Percentiles rank a stretch among this genome's conserved stretches.
phyloP scores from a whole-genome alignment of 1,140 invertebrate species.

The Delia radicum region DNA sequence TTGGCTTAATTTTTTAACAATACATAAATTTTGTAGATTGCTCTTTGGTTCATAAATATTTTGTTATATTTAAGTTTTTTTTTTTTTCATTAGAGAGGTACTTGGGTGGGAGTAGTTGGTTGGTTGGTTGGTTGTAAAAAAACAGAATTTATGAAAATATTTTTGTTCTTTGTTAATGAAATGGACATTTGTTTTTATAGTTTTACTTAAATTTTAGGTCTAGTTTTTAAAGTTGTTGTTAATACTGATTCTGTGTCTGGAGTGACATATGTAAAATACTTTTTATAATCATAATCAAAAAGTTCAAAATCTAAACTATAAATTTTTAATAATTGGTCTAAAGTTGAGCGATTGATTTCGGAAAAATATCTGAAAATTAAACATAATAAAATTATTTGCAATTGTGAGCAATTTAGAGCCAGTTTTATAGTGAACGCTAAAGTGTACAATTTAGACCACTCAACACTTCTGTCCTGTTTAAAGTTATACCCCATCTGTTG shows the following conservation, averaged over 20 bases:
- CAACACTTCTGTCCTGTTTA: no score
- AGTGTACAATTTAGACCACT: no score
- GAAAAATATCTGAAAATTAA: conserved; percentile 60
- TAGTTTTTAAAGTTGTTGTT: background rate
- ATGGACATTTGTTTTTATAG: background rate
- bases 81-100: background rate
- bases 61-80: conserved; percentile 4
- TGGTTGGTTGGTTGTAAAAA: background rate
- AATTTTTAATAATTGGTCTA: conserved; percentile 67
- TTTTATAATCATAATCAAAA: conserved; percentile 62
- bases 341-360: conserved; percentile 62
- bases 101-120: conserved; percentile 17
- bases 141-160: background rate
- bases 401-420: no score
- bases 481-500: no score
- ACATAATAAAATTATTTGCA: background rate
- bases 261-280: conserved; percentile 61
- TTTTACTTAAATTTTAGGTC: background rate
- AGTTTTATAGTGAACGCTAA: no score
- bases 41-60: conserved; percentile 3
- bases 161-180: background rate
- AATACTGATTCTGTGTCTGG: background rate
- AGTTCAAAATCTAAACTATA: conserved; percentile 75
- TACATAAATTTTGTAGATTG: background rate
- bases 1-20: conserved; percentile 7